A percentile compares a stretch with the other conserved stretches of the same genome.
Evolutionary conservation across 1,140 invertebrate genomes (phyloP).

Genomic region (Microplitis mediator): DNA sequence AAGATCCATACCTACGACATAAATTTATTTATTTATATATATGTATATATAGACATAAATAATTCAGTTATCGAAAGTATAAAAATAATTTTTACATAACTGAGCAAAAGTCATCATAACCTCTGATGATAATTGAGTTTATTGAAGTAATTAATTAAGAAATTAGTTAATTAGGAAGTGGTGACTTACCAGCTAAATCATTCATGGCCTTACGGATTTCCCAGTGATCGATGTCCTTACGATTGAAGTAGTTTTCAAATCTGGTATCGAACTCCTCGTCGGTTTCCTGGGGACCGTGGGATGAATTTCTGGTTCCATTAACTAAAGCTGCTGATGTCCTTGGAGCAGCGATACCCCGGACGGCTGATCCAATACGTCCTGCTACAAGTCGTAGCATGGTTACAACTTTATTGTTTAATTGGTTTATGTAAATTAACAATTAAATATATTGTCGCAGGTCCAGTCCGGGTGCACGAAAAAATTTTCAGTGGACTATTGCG

Average conservation of each 20-base stretch:
- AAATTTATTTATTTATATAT: neutral
- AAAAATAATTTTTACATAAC: too few species aligned
- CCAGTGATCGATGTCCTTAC: constrained; percentile 94
- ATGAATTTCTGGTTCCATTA: constrained; percentile 42
- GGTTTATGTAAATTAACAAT: too few species aligned
- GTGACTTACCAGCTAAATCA: constrained; percentile 64
- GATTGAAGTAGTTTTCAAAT: constrained; percentile 86
- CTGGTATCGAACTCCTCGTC: constrained; percentile 78
- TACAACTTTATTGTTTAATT: constrained; percentile 4
- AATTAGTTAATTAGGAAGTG: neutral
- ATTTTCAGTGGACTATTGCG: neutral
- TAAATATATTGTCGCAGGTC: too few species aligned
- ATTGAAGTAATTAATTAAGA: neutral
- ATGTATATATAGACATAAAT: too few species aligned
- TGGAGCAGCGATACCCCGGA: constrained; percentile 47
- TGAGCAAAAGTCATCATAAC: neutral
- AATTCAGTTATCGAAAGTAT: too few species aligned
- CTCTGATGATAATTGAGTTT: neutral
- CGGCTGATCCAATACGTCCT: constrained; percentile 49
- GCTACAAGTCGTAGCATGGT: constrained; percentile 63
- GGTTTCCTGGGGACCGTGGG: constrained; percentile 56
- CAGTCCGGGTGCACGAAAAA: neutral
- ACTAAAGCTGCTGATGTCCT: constrained; percentile 35
- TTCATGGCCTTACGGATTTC: constrained; percentile 90
- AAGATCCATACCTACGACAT: constrained; percentile 80